Evolutionary conservation across 2,113 vertebrate species (phyloP).

Genomic region (Pipa parva): DNA sequence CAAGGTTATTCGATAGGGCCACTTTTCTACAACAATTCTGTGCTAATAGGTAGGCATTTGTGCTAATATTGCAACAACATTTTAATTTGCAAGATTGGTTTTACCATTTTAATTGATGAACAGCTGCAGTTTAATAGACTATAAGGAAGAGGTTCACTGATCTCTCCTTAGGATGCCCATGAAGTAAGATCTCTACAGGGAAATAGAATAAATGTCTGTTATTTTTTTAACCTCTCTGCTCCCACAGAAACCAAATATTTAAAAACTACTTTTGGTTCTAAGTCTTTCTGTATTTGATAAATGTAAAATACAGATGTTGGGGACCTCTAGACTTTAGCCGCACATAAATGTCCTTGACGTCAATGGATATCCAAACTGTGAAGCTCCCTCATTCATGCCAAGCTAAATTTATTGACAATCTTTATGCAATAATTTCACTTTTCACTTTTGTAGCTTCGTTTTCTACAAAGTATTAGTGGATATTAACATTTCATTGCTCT

Average conservation of each 20-base stretch:
- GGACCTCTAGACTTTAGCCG: too few relatives aligned
- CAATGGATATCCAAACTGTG: too few relatives aligned
- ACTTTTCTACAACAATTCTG: background rate
- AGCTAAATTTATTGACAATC: too few relatives aligned
- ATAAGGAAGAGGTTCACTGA: slow-evolving; percentile 52
- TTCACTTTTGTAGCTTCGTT: too few relatives aligned
- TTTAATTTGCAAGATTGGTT: slow-evolving; percentile 57
- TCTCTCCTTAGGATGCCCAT: slow-evolving; percentile 63
- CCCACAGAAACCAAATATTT: background rate
- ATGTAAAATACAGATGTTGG: too few relatives aligned
- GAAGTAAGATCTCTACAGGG: slow-evolving; percentile 56
- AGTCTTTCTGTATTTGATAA: too few relatives aligned
- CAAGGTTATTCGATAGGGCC: background rate
- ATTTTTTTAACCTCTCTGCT: slow-evolving; percentile 30
- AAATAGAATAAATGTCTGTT: slow-evolving; percentile 43
- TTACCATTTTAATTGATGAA: slow-evolving; percentile 58
- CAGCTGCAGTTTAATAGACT: slow-evolving; percentile 63
- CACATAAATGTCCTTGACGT: too few relatives aligned
- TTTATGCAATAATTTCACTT: too few relatives aligned
- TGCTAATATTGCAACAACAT: slow-evolving; percentile 49
- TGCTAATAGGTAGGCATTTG: slow-evolving; percentile 43
- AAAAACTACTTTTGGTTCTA: too few relatives aligned
- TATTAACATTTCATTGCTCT: too few relatives aligned
- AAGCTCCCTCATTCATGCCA: too few relatives aligned
- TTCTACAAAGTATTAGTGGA: too few relatives aligned